phyloP scores from a whole-genome alignment of 2,113 vertebrate genomes.

The Anoura caudifer region DNA sequence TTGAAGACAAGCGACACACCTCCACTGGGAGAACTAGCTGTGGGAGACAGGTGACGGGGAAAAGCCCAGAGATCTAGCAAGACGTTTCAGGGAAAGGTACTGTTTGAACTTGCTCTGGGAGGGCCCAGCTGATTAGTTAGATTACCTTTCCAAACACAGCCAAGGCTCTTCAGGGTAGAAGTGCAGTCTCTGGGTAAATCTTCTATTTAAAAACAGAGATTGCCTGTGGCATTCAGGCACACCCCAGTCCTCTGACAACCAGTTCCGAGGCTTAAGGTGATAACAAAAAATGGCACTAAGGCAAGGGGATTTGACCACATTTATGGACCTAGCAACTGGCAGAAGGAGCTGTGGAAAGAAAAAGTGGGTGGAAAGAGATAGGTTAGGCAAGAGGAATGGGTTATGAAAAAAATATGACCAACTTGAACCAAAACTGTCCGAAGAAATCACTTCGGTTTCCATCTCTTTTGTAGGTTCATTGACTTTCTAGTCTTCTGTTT shows the following conservation, averaged over 20 bases:
- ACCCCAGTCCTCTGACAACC: background rate
- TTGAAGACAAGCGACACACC: background rate
- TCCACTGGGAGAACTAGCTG: background rate
- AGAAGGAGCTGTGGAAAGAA: background rate
- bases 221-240: background rate
- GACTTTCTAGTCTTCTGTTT: background rate
- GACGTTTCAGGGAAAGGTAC: background rate
- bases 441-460: background rate
- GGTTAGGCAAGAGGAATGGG: background rate
- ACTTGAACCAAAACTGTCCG: background rate
- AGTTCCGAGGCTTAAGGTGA: background rate
- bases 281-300: background rate
- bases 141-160: background rate
- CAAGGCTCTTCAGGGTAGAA: background rate
- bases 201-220: background rate
- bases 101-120: conserved; percentile 40
- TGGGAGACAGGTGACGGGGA: background rate
- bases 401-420: background rate
- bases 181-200: background rate
- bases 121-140: background rate
- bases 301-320: background rate
- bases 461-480: background rate
- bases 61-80: background rate
- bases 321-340: background rate
- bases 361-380: background rate